Conservation (phyloP, 1,140 invertebrate species). For the Ostrea denselamellosa region DNA sequence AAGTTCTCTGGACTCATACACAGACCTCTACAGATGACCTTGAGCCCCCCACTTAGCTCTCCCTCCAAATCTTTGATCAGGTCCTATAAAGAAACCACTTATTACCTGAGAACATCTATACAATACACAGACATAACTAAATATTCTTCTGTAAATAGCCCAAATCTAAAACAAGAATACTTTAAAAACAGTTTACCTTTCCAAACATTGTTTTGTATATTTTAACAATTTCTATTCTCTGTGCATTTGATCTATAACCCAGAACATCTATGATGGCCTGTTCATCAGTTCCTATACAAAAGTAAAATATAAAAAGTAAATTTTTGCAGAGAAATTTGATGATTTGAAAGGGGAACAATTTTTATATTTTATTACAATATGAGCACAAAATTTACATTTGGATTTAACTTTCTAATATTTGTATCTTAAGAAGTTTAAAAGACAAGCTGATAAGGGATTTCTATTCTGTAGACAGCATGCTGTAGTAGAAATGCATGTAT, state of each 20-base stretch:
- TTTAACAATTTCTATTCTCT: constrained; percentile 92
- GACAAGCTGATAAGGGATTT: neutral
- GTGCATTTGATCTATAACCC: constrained; percentile 91
- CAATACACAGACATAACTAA: too few species aligned
- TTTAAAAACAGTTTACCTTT: constrained; percentile 82
- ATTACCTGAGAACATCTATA: too few species aligned
- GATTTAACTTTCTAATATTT: neutral
- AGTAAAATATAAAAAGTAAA: neutral
- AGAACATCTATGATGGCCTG: constrained; percentile 94
- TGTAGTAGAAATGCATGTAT: too few species aligned
- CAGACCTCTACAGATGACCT: constrained; percentile 71
- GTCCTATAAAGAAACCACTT: constrained; percentile 61
- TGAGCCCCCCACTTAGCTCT: constrained; percentile 72
- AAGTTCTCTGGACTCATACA: constrained; percentile 75
- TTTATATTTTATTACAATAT: neutral
- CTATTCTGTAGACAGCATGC: too few species aligned
- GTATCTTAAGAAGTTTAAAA: neutral
- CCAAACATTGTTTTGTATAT: constrained; percentile 96
- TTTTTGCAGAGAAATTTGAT: neutral
- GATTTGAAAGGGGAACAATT: neutral
- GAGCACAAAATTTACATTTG: too few species aligned
- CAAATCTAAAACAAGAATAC: too few species aligned
- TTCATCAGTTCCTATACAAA: constrained; percentile 87
- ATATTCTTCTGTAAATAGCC: too few species aligned
- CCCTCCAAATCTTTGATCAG: constrained; percentile 69